Base-by-base conservation (phyloP, 2,888 invertebrate species). In the Metopia argyrocephala region DNA sequence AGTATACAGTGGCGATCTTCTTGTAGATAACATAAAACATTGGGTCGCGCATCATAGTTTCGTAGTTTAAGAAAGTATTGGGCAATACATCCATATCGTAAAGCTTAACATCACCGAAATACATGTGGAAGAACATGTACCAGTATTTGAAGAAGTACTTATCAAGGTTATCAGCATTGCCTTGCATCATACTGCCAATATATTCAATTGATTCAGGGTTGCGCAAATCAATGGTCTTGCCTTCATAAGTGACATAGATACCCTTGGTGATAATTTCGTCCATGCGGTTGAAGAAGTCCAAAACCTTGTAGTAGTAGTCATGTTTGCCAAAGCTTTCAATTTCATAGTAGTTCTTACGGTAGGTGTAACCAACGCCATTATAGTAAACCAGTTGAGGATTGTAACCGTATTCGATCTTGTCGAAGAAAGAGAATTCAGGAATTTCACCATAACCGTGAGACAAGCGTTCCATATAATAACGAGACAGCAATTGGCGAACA, bases 401-500 rank as follows among this genome's bases (percentile, higher is more conserved):
- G 89, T 92, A 94, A 4, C 94, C 94, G 66, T 92, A 90, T 79
- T 92, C 87, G 54, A 94, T 89, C 50, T 91, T 89, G 54, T 88
- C 87, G 73, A 92, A 90, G 85, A 91, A 91, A 46, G 92, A 91
- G 65, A 94, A 91, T 9, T 91, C 91, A 23, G 92, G 91, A 81
- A 94, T 93, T 83, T 94, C 93, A 12, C 93, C 93, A 61, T 94
- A 91, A 79, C 93, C 93, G 86, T 94, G 93, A 15, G 94, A 93
- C 61, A 95, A 89, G 88, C 95, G 93, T 87, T 95, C 94, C 90
- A 94, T 91, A 86, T 95, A 94, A 89, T 94, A 95, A 92, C 93
- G 93, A 79, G 94, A 92, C 82, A 94, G 84, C 7, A 94, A 85
- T 88, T 94, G 94, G 86, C 94, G 94, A 86, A 94, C 93, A 80